These are phyloP conservation scores for Eurois occulta DNA, from an alignment of 2,888 invertebrate genomes.

Conservation along the genomic window DNA sequence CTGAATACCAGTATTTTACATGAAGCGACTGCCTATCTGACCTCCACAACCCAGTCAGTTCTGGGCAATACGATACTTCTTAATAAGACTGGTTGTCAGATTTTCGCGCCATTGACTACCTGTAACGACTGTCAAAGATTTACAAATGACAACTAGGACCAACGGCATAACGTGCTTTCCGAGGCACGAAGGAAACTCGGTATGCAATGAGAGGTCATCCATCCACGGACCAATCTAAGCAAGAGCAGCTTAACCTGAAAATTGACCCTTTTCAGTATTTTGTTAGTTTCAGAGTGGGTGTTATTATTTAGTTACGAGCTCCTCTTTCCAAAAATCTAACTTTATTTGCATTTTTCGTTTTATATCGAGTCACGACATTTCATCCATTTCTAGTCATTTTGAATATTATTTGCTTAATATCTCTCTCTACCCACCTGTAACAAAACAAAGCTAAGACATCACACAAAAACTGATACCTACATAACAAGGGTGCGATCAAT, in stretches of 20 bases:
- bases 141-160: neutral
- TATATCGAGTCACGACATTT: neutral
- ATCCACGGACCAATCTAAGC: neutral
- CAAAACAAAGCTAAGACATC: neutral
- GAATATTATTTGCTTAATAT: neutral
- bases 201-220: neutral
- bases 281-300: too few species aligned
- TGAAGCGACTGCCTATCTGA: neutral
- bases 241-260: too few species aligned
- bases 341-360: too few species aligned
- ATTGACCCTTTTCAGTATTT: too few species aligned
- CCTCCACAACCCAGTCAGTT: neutral
- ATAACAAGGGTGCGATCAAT: constrained; percentile 50
- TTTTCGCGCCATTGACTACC: neutral
- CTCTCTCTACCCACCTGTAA: neutral
- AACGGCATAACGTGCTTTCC: neutral
- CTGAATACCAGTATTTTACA: neutral
- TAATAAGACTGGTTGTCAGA: neutral
- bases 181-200: neutral
- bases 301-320: neutral
- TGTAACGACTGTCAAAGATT: neutral
- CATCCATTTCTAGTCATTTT: neutral
- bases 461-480: constrained; percentile 19
- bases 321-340: too few species aligned
- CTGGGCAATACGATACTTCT: too few species aligned